Conservation (phyloP, 2,113 vertebrate genomes). For the Caloenas nicobarica region DNA sequence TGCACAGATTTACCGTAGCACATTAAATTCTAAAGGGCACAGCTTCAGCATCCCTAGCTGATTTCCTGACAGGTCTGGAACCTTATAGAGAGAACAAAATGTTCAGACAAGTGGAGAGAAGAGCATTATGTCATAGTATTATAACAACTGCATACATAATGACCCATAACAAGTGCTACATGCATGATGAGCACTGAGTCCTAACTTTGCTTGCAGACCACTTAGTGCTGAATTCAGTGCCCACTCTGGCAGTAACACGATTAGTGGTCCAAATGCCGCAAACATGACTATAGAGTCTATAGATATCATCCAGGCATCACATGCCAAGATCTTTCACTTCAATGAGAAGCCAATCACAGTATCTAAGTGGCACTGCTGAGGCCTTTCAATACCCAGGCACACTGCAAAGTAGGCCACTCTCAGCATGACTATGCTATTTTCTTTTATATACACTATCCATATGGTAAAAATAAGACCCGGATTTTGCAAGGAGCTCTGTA, state of each 20-base stretch:
- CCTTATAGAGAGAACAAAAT: background rate
- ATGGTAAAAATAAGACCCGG: slow-evolving; percentile 11
- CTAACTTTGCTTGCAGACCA: background rate
- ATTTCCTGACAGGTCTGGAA: background rate
- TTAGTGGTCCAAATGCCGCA: background rate
- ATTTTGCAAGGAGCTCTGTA: background rate
- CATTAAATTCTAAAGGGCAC: background rate
- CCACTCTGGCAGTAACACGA: background rate
- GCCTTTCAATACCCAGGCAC: background rate
- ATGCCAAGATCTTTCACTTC: background rate
- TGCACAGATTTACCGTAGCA: background rate
- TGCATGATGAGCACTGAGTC: background rate
- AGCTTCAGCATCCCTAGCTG: background rate
- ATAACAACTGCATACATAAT: slow-evolving; percentile 23
- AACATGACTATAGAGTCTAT: background rate
- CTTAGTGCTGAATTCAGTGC: background rate
- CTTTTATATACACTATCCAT: background rate
- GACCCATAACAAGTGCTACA: rapidly evolving
- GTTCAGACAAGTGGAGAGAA: slow-evolving; percentile 17
- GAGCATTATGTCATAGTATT: background rate
- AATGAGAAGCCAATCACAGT: background rate
- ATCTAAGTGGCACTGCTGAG: background rate
- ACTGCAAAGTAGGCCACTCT: slow-evolving; percentile 18
- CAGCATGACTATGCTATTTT: slow-evolving; percentile 29
- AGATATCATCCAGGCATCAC: background rate